phyloP scores from a whole-genome alignment of 2,888 invertebrate genomes.

The Dicyrtoma fusca region DNA sequence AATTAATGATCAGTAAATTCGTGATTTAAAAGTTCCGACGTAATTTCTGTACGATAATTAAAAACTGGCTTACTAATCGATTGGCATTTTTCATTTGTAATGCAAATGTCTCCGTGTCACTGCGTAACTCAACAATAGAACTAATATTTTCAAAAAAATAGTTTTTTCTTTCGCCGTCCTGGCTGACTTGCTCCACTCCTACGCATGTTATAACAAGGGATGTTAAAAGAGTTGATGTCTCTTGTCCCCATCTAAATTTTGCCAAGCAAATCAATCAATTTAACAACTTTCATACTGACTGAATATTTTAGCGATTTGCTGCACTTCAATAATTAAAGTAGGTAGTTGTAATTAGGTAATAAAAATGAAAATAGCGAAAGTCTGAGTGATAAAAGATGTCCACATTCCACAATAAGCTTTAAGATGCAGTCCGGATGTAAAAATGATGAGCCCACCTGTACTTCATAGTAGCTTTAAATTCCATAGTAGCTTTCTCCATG shows the following conservation, averaged over 20 bases:
- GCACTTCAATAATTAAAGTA: no score
- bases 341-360: no score
- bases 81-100: constrained; percentile 52
- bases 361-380: no score
- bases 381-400: no score
- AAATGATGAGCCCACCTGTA: constrained; percentile 49
- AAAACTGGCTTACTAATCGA: constrained; percentile 47
- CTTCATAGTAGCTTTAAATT: constrained; percentile 52
- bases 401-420: no score
- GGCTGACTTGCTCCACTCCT: constrained; percentile 54
- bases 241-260: constrained; percentile 54
- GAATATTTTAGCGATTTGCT: no score
- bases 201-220: constrained; percentile 51
- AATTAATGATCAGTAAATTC: constrained; percentile 26
- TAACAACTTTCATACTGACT: no score
- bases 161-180: constrained; percentile 53
- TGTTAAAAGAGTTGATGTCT: constrained; percentile 48
- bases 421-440: no score
- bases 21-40: constrained; percentile 33
- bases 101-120: constrained; percentile 50
- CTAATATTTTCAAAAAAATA: constrained; percentile 56
- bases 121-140: constrained; percentile 49
- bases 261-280: no score
- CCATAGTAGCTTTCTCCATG: constrained; percentile 54
- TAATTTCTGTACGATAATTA: not conserved